Conservation (phyloP, 2,888 invertebrate species). For the Sceliomorpha sp. region DNA sequence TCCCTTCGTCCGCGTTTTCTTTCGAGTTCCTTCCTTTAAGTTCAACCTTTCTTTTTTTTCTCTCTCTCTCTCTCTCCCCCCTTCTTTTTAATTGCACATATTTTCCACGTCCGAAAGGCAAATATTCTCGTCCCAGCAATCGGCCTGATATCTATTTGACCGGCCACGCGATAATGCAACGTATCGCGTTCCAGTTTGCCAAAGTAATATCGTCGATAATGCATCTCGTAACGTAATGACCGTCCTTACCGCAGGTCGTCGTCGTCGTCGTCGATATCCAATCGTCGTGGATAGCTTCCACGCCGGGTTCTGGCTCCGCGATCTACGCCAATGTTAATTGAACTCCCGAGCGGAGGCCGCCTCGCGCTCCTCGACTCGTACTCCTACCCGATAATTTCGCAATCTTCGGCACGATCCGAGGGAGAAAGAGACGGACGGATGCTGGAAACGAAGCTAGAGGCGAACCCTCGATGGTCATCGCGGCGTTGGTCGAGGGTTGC, state of each 20-base stretch:
- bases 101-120: too few relatives aligned
- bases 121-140: too few relatives aligned
- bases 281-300: slow-evolving; percentile 28
- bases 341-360: slow-evolving; percentile 31
- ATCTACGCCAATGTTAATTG: slow-evolving; percentile 57
- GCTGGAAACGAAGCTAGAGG: slow-evolving; percentile 37
- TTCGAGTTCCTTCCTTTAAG: slow-evolving; percentile 55
- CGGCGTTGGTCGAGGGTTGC: slow-evolving; percentile 36
- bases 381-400: slow-evolving; percentile 50
- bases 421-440: slow-evolving; percentile 28
- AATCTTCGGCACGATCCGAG: slow-evolving; percentile 33
- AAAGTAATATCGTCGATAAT: too few relatives aligned
- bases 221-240: not conserved
- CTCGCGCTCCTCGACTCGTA: slow-evolving; percentile 46
- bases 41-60: too few relatives aligned
- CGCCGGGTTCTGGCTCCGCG: slow-evolving; percentile 31
- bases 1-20: slow-evolving; percentile 16
- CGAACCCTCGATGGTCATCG: slow-evolving; percentile 48
- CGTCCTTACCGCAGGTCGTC: slow-evolving; percentile 20
- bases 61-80: too few relatives aligned
- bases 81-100: too few relatives aligned
- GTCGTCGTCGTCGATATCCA: too few relatives aligned
- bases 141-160: too few relatives aligned
- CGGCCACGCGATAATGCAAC: too few relatives aligned
- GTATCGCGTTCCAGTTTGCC: too few relatives aligned